These are phyloP conservation scores for Mamestra brassicae DNA, from an alignment of 2,888 invertebrate genomes.

Conservation along the genomic window DNA sequence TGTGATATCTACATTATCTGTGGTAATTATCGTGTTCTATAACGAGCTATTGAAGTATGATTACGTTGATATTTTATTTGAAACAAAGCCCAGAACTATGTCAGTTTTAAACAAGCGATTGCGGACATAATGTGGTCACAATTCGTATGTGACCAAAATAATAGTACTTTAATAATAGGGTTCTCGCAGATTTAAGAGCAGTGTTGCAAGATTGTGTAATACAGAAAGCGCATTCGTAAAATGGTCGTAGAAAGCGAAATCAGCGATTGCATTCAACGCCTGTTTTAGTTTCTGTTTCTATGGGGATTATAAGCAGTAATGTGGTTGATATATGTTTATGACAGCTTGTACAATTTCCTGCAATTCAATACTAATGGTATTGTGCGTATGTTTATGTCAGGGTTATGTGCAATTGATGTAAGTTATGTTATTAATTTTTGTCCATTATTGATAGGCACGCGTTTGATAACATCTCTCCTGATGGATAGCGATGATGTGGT, in stretches of 20 bases:
- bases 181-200: conserved; percentile 68
- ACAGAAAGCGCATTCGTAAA: conserved; percentile 76
- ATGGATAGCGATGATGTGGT: no score
- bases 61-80: conserved; percentile 20
- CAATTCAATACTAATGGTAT: conserved; percentile 25
- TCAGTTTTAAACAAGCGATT: conserved; percentile 24
- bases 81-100: conserved; percentile 31
- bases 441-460: no score
- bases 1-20: conserved; percentile 14
- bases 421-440: not conserved
- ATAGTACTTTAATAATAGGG: conserved; percentile 74
- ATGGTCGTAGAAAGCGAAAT: conserved; percentile 73
- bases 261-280: conserved; percentile 54
- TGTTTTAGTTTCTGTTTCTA: conserved; percentile 46
- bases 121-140: conserved; percentile 49
- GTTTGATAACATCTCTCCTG: no score
- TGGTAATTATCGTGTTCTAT: conserved; percentile 27
- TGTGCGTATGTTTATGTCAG: not conserved
- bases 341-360: conserved; percentile 37
- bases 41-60: conserved; percentile 40
- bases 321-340: conserved; percentile 23
- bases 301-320: conserved; percentile 46
- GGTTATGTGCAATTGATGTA: not conserved
- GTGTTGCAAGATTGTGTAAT: conserved; percentile 73
- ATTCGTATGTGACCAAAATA: conserved; percentile 72